Evolutionary conservation across 2,113 vertebrate genomes (phyloP).

Genomic region (Laticauda colubrina): DNA sequence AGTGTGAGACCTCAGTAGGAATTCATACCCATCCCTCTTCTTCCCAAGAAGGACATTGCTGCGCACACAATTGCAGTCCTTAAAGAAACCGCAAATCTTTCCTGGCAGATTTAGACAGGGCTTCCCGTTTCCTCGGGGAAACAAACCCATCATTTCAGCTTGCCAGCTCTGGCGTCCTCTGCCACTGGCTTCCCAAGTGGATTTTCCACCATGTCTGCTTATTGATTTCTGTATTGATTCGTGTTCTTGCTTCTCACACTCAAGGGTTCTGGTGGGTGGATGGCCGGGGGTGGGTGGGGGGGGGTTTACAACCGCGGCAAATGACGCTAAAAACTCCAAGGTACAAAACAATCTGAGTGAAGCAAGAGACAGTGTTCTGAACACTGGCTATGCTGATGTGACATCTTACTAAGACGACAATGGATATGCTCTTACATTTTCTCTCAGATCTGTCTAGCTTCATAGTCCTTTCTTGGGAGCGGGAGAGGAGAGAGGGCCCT

Average conservation of each 20-base stretch:
- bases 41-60: neutral
- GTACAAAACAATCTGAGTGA: neutral
- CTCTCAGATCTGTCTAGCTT: neutral
- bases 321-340: neutral
- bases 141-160: neutral
- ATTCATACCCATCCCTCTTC: neutral
- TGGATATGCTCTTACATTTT: neutral
- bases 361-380: neutral
- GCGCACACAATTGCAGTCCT: neutral
- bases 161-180: neutral
- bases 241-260: neutral
- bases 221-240: neutral
- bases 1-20: neutral
- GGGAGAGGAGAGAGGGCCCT: too few relatives aligned
- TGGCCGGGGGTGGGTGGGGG: too few relatives aligned
- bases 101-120: neutral
- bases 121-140: neutral
- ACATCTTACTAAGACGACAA: neutral
- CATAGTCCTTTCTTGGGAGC: neutral
- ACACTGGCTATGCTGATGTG: neutral
- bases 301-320: neutral
- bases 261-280: neutral
- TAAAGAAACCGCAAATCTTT: neutral
- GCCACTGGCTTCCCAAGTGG: neutral
- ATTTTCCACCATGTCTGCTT: neutral